Evolutionary conservation across 2,113 vertebrate genomes (phyloP), one percentile per base, ranked within the genome.

Genomic region (Protobothrops flavoviridis): DNA sequence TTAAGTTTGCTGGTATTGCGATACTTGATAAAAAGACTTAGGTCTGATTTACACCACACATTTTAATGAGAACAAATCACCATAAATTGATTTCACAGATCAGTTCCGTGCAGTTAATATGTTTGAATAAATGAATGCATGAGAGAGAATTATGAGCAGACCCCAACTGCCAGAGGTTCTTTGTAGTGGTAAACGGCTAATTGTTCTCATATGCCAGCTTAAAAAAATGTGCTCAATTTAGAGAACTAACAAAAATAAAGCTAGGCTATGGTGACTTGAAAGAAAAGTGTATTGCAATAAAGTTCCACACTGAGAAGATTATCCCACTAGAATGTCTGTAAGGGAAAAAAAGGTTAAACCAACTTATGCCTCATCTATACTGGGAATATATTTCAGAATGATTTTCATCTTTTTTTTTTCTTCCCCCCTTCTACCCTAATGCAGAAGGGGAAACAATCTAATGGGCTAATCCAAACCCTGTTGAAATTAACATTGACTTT

Each of bases 401-500:
- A 90, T 8, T 0, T 81, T 81, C 17, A 3, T 21, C 33, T 39
- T 61, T 0, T 0, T 52, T 7, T 7, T 88, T 21, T 4, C 4
- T 45, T 9, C 8, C 48, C 48, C 48, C 48, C 24, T 39, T 92
- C 69, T 0, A 0, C 1, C 23, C 0, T 0, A 90, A 43, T 21
- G 74, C 33, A 81, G 17, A 81, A 43, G 20, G 17, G 33, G 55
- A 86, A 0, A 88, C 64, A 0, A 0, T 90, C 92, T 91, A 45
- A 45, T 61, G 90, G 85, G 89, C 5, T 0, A 15, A 53, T 92
- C 74, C 91, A 55, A 50, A 94, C 90, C 1, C 0, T 95, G 55
- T 21, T 93, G 81, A 94, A 95, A 93, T 95, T 93, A 94, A 93
- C 92, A 33, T 94, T 94, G 93, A 74, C 64, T 91, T 56, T 64